Evolutionary conservation across 2,888 invertebrate species (phyloP), one percentile per base, ranked within the genome.

Genomic region (Caradrina clavipalpis): DNA sequence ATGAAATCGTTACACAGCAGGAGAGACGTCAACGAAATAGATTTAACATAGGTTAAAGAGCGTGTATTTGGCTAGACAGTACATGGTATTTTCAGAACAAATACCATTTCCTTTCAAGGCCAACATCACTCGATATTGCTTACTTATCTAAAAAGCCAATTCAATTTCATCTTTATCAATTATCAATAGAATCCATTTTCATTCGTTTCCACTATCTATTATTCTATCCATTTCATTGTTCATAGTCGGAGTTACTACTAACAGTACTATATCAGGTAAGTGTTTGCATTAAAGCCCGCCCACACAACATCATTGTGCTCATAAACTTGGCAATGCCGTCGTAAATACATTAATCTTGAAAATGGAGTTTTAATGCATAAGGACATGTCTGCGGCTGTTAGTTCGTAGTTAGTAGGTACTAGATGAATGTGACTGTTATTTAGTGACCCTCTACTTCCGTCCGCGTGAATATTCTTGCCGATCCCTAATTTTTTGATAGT

Each of bases 301-400:
- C 85, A 92, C 92, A 74, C 86, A 56, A 64, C 86, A 86, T 87
- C 85, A 78, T 89, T 89, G 90, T 84, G 88, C 89, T 91, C 89
- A 92, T 92, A 92, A 92, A 92, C 93, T 92, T 93, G 92, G 90
- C 92, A 92, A 88, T 92, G 91, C 84, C 71, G 86, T 81, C 83
- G 86, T 88, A 89, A 86, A 88, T 85, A 88, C 88, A 87, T 88
- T 90, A 85, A 87, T 88, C 85, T 87, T 76, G 85, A 80, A 90
- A 91, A 90, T 90, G 86, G 85, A 82, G 73, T 84, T 89, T 85
- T 90, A 89, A 91, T 90, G 82, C 61, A 50, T 82, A 83, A 86
- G 82, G 86, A 88, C 85, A 61, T 69, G 19, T 42, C 56, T 70
- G 51, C 31, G 45, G 31, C 22, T 21, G 51, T 57, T 57, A 35